phyloP scores from a whole-genome alignment of 2,888 invertebrate genomes.

The Acronicta aceris region DNA sequence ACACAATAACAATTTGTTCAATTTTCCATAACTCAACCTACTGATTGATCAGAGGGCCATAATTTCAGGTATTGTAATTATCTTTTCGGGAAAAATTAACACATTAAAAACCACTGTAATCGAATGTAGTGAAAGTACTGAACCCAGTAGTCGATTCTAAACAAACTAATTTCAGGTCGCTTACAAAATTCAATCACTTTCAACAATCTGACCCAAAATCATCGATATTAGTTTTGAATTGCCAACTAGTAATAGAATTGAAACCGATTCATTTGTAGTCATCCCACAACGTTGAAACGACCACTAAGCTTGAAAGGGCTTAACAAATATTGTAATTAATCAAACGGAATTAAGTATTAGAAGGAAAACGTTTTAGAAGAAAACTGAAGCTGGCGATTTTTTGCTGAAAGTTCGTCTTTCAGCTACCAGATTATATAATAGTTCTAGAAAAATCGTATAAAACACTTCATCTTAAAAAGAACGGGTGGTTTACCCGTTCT shows the following conservation, averaged over 20 bases:
- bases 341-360: constrained; percentile 37
- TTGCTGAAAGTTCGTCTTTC: neutral
- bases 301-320: neutral
- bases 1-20: too few species aligned
- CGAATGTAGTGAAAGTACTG: too few species aligned
- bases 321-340: constrained; percentile 45
- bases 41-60: too few species aligned
- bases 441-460: neutral
- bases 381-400: constrained; percentile 4
- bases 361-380: constrained; percentile 19
- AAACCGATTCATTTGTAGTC: constrained; percentile 27
- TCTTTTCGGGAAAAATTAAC: too few species aligned
- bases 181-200: constrained; percentile 28
- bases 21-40: too few species aligned
- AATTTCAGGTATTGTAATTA: too few species aligned
- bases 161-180: neutral
- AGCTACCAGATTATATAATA: neutral
- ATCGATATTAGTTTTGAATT: constrained; percentile 6
- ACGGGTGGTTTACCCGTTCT: too few species aligned
- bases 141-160: too few species aligned
- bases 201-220: constrained; percentile 6
- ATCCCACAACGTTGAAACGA: neutral
- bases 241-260: constrained; percentile 22
- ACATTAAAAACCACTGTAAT: too few species aligned
- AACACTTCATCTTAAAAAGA: too few species aligned